Conservation (phyloP, 2,797 vertebrate genomes). For the Menidia menidia region DNA sequence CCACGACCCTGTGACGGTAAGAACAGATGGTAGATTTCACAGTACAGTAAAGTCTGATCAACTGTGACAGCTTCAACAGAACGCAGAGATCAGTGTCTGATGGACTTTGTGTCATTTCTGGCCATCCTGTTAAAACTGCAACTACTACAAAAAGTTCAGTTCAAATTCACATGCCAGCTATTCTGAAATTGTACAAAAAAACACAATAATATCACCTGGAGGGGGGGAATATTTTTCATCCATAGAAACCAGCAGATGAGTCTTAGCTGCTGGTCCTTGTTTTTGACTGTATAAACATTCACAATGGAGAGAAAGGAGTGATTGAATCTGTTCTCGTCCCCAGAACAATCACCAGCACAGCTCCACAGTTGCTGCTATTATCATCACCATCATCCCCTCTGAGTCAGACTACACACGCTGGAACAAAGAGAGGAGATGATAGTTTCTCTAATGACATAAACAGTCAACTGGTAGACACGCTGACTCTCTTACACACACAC, state of each 20-base stretch:
- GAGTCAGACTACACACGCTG: conserved; percentile 54
- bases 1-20: conserved; percentile 24
- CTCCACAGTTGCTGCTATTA: conserved; percentile 40
- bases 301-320: conserved; percentile 42
- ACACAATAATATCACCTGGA: conserved; percentile 35
- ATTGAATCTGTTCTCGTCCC: conserved; percentile 49
- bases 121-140: conserved; percentile 13
- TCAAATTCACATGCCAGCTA: conserved; percentile 2
- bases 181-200: conserved; percentile 16
- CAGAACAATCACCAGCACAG: conserved; percentile 46
- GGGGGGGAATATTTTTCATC: conserved; percentile 8
- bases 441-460: conserved; percentile 63
- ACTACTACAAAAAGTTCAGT: neutral
- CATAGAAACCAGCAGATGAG: conserved; percentile 43
- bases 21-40: conserved; percentile 35
- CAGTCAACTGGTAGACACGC: conserved; percentile 47
- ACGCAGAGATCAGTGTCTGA: neutral
- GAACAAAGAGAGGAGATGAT: conserved; percentile 48
- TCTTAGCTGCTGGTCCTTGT: conserved; percentile 18
- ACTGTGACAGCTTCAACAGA: conserved; percentile 6
- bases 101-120: conserved; percentile 1
- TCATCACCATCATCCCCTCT: conserved; percentile 52
- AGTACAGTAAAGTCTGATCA: conserved; percentile 15
- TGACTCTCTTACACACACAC: conserved; percentile 16
- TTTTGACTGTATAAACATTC: conserved; percentile 54